Evolutionary conservation across 2,888 invertebrate species (phyloP), one percentile per base, ranked within the genome.

Genomic region (Drosophila hamatofila): DNA sequence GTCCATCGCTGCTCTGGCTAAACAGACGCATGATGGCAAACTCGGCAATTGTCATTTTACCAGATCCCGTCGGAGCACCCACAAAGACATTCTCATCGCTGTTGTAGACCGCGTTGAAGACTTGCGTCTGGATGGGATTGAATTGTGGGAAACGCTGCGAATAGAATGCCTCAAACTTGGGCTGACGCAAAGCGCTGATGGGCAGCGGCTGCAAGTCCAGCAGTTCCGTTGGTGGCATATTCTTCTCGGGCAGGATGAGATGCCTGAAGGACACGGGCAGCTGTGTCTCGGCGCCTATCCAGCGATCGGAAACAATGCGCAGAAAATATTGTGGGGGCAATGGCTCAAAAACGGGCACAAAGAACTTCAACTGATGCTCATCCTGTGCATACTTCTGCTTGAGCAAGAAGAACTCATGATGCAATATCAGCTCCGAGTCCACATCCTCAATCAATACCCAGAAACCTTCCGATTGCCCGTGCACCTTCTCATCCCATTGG

Each of bases 61-160:
- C 97, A 0, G 97, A 97, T 1, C 98, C 98, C 0, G 97, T 96
- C 0, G 98, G 98, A 0, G 98, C 98, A 0, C 98, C 98, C 70
- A 99, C 96, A 92, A 99, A 98, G 11, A 99, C 97, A 93, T 99
- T 99, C 91, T 99, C 99, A 91, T 99, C 99, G 2, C 97, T 97
- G 92, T 99, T 99, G 94, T 99, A 99, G 0, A 99, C 97, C 0
- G 99, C 97, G 92, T 99, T 99, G 94, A 99, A 99, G 8, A 99
- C 99, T 94, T 98, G 98, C 0, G 99, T 99, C 93, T 99, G 99
- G 68, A 99, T 99, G 0, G 99, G 98, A 93, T 99, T 99, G 93
- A 99, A 99, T 92, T 98, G 98, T 2, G 96, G 96, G 91, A 98
- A 97, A 65, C 95, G 95, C 12, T 97, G 96, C 1, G 94, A 94